Conservation (phyloP, 2,797 vertebrate species). For the Hypotaenidia okinawae region DNA sequence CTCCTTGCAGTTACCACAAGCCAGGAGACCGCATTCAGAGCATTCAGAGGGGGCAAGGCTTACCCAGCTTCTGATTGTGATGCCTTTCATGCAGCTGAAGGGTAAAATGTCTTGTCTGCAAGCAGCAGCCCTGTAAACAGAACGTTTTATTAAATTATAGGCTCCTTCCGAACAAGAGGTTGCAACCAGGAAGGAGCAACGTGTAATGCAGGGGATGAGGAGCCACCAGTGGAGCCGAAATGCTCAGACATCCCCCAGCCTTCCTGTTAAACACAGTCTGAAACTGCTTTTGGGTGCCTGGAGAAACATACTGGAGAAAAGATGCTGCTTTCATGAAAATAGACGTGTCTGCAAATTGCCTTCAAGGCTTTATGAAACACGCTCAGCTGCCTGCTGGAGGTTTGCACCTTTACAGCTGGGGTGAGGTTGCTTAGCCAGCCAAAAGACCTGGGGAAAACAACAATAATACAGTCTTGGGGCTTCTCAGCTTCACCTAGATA, state of each 20-base stretch:
- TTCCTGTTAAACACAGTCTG: neutral
- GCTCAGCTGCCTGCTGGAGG: neutral
- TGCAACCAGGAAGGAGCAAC: neutral
- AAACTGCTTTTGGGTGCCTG: neutral
- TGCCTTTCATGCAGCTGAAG: neutral
- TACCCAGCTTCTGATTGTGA: neutral
- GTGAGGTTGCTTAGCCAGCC: neutral
- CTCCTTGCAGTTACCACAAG: neutral
- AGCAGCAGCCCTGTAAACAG: neutral
- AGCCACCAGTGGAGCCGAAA: neutral
- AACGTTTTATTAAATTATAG: neutral
- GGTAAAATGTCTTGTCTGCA: neutral
- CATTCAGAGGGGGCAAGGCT: neutral
- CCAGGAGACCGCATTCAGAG: accelerated
- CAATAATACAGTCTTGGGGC: neutral
- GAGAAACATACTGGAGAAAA: neutral
- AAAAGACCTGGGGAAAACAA: neutral
- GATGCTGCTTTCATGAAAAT: neutral
- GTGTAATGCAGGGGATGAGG: neutral
- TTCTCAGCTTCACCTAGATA: neutral
- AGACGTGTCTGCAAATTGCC: neutral
- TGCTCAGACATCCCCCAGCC: neutral
- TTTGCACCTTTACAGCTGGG: neutral
- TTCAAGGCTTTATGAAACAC: neutral
- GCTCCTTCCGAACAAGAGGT: neutral